phyloP scores from a whole-genome alignment of 2,888 invertebrate genomes.

The Apotomis betuletana region DNA sequence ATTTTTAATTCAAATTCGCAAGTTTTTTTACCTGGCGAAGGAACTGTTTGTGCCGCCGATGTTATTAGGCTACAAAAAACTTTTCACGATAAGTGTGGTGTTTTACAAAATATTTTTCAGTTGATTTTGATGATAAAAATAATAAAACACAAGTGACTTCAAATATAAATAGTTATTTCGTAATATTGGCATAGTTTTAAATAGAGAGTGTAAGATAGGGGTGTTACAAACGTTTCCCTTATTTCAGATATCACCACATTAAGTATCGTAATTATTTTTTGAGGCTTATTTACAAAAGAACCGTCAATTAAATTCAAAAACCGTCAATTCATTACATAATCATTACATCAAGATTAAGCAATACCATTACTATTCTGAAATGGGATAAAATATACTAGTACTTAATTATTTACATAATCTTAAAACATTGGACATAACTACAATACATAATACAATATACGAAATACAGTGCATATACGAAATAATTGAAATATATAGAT shows the following conservation, averaged over 20 bases:
- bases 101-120: background rate
- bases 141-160: no score
- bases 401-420: background rate
- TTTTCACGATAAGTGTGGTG: background rate
- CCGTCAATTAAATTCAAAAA: background rate
- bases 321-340: background rate
- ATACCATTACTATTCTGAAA: no score
- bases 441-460: background rate
- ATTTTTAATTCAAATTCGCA: conserved; percentile 24
- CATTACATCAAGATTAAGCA: background rate
- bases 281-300: background rate
- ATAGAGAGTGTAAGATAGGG: no score
- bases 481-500: conserved; percentile 25
- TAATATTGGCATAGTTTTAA: no score
- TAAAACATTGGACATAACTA: conserved; percentile 15
- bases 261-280: background rate
- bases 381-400: conserved; percentile 7
- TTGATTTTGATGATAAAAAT: no score
- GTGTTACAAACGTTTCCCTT: no score
- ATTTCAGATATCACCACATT: no score
- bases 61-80: background rate
- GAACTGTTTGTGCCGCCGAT: background rate
- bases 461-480: conserved; percentile 29
- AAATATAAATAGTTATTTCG: no score
- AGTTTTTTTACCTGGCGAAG: conserved; percentile 11